These are phyloP conservation scores for Platycheirus albimanus DNA, from an alignment of 2,888 invertebrate genomes.

Conservation along the genomic window DNA sequence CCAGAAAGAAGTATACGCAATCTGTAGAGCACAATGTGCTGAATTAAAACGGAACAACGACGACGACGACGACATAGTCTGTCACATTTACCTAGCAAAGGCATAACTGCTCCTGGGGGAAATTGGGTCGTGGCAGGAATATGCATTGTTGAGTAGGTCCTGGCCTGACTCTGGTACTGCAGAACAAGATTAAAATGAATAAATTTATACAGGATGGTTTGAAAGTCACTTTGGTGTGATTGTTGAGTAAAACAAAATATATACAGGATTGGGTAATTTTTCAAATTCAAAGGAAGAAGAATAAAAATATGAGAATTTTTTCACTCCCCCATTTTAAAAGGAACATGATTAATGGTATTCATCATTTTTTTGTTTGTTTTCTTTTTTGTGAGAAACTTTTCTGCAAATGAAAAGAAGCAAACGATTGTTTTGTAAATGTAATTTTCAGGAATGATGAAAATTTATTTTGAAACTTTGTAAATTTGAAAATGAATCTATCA, in stretches of 20 bases:
- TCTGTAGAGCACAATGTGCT: conserved; percentile 16
- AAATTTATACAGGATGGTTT: conserved; percentile 3
- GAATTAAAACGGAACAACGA: conserved; percentile 3
- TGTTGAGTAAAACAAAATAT: neutral
- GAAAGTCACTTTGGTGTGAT: neutral
- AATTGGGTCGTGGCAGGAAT: neutral
- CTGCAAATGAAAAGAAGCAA: neutral
- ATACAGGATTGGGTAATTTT: conserved; percentile 2
- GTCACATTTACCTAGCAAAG: conserved; percentile 23
- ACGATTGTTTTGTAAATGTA: neutral
- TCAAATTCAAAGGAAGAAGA: conserved; percentile 1
- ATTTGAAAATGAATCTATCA: neutral
- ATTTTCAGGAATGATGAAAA: neutral
- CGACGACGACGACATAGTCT: conserved; percentile 9
- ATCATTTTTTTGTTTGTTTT: no score
- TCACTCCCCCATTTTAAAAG: neutral
- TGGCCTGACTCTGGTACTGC: neutral
- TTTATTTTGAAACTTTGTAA: neutral
- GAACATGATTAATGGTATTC: neutral
- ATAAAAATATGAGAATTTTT: neutral
- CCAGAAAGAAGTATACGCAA: conserved; percentile 4
- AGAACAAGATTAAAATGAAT: conserved; percentile 7
- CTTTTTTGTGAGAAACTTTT: neutral
- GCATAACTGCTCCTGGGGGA: conserved; percentile 45
- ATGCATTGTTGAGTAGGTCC: conserved; percentile 27